Percentiles rank a stretch among this genome's conserved stretches.
Evolutionary conservation across 2,797 vertebrate species (phyloP).

Genomic region (Acanthurus tractus): DNA sequence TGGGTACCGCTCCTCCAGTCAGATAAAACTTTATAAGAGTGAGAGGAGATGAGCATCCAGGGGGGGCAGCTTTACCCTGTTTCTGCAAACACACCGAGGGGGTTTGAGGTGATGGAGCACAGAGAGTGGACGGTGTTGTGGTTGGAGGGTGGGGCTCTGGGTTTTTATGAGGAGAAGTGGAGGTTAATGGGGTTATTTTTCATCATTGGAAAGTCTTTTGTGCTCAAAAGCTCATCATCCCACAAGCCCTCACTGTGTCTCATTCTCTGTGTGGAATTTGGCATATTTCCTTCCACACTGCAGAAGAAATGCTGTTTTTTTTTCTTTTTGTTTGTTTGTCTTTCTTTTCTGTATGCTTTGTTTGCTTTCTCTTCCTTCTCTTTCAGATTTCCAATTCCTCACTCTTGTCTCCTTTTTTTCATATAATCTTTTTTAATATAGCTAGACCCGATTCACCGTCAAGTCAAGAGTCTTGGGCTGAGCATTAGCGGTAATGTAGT

Average conservation of each 20-base stretch:
- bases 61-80: slow-evolving; percentile 61
- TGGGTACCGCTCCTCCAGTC: slow-evolving; percentile 52
- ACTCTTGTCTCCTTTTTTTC: slow-evolving; percentile 40
- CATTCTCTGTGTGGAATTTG: slow-evolving; percentile 57
- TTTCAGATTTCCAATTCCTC: slow-evolving; percentile 59
- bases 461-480: slow-evolving; percentile 46
- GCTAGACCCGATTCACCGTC: slow-evolving; percentile 50
- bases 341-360: slow-evolving; percentile 53
- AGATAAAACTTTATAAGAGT: slow-evolving; percentile 48
- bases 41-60: slow-evolving; percentile 54
- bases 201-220: slow-evolving; percentile 35
- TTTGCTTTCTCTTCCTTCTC: slow-evolving; percentile 64
- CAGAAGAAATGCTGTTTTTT: slow-evolving; percentile 43
- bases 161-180: slow-evolving; percentile 27
- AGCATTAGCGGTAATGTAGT: slow-evolving; percentile 69
- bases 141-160: slow-evolving; percentile 7
- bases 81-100: slow-evolving; percentile 46
- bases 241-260: slow-evolving; percentile 61
- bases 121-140: slow-evolving; percentile 24
- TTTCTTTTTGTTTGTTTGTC: slow-evolving; percentile 51
- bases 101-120: slow-evolving; percentile 50
- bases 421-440: slow-evolving; percentile 68
- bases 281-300: slow-evolving; percentile 56
- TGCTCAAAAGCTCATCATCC: slow-evolving; percentile 30
- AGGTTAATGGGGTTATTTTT: slow-evolving; percentile 51